Conservation (phyloP, 2,888 invertebrate genomes). For the Omphaloscelis lunosa region DNA sequence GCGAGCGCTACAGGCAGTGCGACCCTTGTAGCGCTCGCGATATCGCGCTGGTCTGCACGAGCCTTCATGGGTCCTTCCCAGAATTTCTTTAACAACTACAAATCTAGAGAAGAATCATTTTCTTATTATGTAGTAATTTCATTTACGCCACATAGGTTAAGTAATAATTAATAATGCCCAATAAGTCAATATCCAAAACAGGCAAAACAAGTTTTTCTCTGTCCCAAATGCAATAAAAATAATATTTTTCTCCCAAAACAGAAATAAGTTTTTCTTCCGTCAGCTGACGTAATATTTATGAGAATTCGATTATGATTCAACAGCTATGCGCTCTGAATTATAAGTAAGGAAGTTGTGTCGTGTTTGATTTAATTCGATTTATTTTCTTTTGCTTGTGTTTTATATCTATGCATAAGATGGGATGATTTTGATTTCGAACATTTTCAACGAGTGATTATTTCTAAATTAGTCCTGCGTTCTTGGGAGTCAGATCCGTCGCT, state of each 20-base stretch:
- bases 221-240: constrained; percentile 25
- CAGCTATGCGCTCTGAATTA: constrained; percentile 17
- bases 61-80: neutral
- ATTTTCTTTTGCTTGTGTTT: neutral
- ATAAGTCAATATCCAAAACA: constrained; percentile 7
- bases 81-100: neutral
- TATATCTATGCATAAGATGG: neutral
- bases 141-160: neutral
- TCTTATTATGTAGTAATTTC: neutral
- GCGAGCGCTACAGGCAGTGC: too few relatives aligned
- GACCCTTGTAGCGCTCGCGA: too few relatives aligned
- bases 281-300: constrained; percentile 30
- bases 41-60: too few relatives aligned
- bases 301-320: constrained; percentile 23
- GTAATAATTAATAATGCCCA: constrained; percentile 4
- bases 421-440: neutral
- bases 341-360: constrained; percentile 23
- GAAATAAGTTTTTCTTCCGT: constrained; percentile 8
- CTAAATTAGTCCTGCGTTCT: neutral
- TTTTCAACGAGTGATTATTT: neutral
- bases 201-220: constrained; percentile 17
- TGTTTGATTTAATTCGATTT: constrained; percentile 3
- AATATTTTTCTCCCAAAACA: constrained; percentile 21
- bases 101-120: neutral
- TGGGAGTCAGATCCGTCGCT: neutral